Evolutionary conservation across 2,113 vertebrate genomes (phyloP), one percentile per base, ranked within the genome.

Genomic region (Clarias batrachus): DNA sequence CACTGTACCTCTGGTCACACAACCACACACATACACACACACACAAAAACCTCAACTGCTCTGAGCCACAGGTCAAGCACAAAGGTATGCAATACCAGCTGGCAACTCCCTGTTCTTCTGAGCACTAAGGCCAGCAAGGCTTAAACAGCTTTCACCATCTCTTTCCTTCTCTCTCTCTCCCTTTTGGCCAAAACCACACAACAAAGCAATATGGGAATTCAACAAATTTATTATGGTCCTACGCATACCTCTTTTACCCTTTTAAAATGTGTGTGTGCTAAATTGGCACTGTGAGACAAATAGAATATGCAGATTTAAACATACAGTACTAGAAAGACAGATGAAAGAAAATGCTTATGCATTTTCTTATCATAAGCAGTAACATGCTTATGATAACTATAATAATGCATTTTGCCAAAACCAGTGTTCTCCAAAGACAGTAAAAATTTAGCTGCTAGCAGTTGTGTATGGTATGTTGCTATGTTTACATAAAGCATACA

Each of bases 61-160:
- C 86, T 66, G 86, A 87, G 84, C 90, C 92, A 92, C 86, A 93
- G 94, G 95, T 95, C 93, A 94, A 94, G 95, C 93, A 94, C 92
- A 92, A 93, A 93, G 94, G 92, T 93, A 90, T 90, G 91, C 89
- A 90, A 91, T 92, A 95, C 95, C 95, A 96, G 95, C 95, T 96
- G 95, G 94, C 94, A 92, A 92, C 91, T 92, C 91, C 89, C 94
- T 93, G 93, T 92, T 92, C 89, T 89, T 92, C 89, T 27, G 85
- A 91, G 91, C 91, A 92, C 91, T 63, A 86, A 91, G 93, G 80
- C 89, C 92, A 86, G 86, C 90, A 88, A 90, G 88, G 63, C 90
- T 92, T 86, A 89, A 93, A 89, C 86, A 87, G 91, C 91, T 93
- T 94, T 94, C 93, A 94, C 88, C 81, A 88, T 90, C 85, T 82